phyloP scores from a whole-genome alignment of 2,888 invertebrate genomes.

The Ommatoiulus sabulosus region DNA sequence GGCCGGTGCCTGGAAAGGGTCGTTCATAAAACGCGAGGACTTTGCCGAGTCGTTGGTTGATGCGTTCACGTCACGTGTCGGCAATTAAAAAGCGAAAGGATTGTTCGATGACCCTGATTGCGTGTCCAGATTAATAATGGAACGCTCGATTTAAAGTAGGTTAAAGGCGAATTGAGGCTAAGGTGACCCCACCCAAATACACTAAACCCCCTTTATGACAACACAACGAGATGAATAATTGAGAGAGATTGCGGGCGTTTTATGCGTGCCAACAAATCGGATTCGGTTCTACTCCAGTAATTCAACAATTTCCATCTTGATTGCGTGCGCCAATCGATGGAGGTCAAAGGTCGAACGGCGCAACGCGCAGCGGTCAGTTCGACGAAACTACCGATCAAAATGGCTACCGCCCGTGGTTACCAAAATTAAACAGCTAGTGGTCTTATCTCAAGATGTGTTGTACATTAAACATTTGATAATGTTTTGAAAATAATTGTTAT shows the following conservation, averaged over 20 bases:
- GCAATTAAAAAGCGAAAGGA: background rate
- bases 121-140: background rate
- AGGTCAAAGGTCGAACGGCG: background rate
- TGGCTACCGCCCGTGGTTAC: no score
- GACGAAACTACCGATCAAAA: no score
- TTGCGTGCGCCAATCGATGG: no score
- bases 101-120: conserved; percentile 1
- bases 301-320: background rate
- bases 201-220: background rate
- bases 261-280: background rate
- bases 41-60: no score
- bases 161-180: background rate
- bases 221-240: background rate
- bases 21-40: no score
- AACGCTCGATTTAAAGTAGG: background rate
- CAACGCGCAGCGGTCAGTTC: no score
- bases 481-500: no score
- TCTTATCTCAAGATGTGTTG: no score
- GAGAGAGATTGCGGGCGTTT: background rate
- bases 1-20: no score
- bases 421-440: no score
- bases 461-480: no score
- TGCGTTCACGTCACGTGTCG: background rate
- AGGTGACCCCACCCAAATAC: background rate
- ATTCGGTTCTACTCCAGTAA: background rate